phyloP scores from a whole-genome alignment of 2,113 vertebrate species.

The Saccopteryx leptura region DNA sequence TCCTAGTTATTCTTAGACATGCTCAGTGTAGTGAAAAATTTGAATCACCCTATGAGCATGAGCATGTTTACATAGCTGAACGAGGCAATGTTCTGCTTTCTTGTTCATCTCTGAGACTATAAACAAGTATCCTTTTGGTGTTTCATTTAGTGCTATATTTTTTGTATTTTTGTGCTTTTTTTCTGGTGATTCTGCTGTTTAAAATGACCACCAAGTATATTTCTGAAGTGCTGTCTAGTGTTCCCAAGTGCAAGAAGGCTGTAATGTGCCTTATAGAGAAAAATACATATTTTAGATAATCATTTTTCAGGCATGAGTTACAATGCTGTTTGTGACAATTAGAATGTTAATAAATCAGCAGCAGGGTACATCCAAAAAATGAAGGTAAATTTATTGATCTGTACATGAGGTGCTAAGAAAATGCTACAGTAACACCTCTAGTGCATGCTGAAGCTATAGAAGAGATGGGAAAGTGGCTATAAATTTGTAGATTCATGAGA shows the following conservation, averaged over 20 bases:
- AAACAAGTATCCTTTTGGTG: background rate
- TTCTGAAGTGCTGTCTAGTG: background rate
- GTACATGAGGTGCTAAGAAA: background rate
- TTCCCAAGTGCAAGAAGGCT: background rate
- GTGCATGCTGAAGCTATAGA: background rate
- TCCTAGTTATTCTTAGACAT: background rate
- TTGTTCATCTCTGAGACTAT: background rate
- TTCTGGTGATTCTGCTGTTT: background rate
- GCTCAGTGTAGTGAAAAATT: background rate
- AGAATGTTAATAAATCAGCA: background rate
- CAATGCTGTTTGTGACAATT: background rate
- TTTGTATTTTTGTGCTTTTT: background rate
- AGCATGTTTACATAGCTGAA: background rate
- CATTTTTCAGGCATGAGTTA: background rate
- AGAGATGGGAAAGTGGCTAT: background rate
- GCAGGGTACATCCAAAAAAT: background rate
- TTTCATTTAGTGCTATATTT: background rate
- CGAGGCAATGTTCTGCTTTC: background rate
- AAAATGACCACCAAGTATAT: background rate
- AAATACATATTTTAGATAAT: background rate
- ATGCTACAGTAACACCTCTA: background rate
- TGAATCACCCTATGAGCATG: background rate
- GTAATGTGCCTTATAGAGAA: background rate
- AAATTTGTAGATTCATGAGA: background rate
- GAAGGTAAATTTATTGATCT: background rate